Evolutionary conservation across 2,797 vertebrate species (phyloP).

Genomic region (Gouania willdenowi): DNA sequence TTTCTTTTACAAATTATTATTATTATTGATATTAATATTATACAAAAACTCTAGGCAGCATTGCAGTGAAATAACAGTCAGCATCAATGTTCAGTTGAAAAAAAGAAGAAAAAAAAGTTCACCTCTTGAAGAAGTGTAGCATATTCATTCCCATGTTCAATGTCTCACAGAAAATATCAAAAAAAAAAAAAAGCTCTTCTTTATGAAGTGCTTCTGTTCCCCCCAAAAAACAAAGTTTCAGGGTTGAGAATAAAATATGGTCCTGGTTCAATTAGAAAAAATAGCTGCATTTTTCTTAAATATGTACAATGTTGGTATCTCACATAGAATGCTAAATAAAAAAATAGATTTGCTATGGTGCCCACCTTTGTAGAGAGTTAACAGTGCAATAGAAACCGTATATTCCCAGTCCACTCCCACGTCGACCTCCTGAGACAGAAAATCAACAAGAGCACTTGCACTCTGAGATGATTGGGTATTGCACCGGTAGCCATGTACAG

Average conservation of each 20-base stretch:
- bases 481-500: constrained; percentile 93
- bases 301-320: constrained; percentile 82
- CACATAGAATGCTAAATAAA: constrained; percentile 93
- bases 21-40: constrained; percentile 81
- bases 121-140: constrained; percentile 72
- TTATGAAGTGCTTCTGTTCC: constrained; percentile 69
- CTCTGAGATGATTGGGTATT: constrained; percentile 94
- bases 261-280: constrained; percentile 88
- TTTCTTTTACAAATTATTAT: constrained; percentile 75
- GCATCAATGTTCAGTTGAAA: constrained; percentile 57
- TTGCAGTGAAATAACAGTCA: constrained; percentile 82
- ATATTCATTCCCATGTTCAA: constrained; percentile 70
- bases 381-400: constrained; percentile 84
- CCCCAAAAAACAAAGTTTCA: constrained; percentile 57
- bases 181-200: constrained; percentile 67
- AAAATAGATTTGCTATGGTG: constrained; percentile 96
- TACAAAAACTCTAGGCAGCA: constrained; percentile 81
- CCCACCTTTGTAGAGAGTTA: constrained; percentile 77
- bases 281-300: constrained; percentile 84
- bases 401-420: constrained; percentile 65
- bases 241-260: constrained; percentile 83
- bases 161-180: constrained; percentile 61
- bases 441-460: constrained; percentile 92
- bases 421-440: constrained; percentile 37
- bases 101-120: constrained; percentile 40